Base-by-base conservation (phyloP, 2,888 invertebrate genomes). In the Caenorhabditis panamensis region DNA sequence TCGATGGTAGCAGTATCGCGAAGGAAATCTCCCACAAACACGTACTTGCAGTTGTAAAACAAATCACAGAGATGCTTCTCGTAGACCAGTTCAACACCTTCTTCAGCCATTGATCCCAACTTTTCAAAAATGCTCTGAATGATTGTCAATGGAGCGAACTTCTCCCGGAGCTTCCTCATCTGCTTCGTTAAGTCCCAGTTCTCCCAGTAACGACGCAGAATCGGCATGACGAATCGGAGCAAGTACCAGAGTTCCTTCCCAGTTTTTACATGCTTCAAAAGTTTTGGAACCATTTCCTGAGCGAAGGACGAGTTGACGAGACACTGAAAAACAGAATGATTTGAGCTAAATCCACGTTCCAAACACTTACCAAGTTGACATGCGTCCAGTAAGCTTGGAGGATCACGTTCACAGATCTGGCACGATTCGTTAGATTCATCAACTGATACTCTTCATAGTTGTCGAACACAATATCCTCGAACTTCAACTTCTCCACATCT, bases 11-110 rank as follows among this genome's bases (percentile, higher is more conserved):
- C 82, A 3, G 81, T 75, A 0, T 73, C 64, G n/a, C 73, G 54
- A 20, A 84, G 54, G 3, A 91, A 91, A 82, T 92, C 92, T 3
- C 92, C 92, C 6, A 92, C 92, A 87, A 91, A 92, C 91, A 92
- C 92, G 89, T 93, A 93, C 87, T 92, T 93, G 83, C 92, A 91
- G 87, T 92, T 92, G 84, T 92, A 92, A 18, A 90, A 82, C 3
- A 90, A 63, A 67, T 90, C 90, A 67, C 89, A 89, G 26, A 90
- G 64, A 9, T 83, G 82, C 59, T 86, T 83, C 24, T 75, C 59
- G 18, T 69, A 51, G 16, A 61, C 71, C 18, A 82, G 66, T 18
- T 73, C 73, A 4, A 80, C 72, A 6, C 71, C 78, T 8, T 47
- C 49, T 22, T 83, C 75, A 3, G 80, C 78, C 49, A 83, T 31